Evolutionary conservation across 2,888 invertebrate genomes (phyloP).

Genomic region (Drosophila falleni): DNA sequence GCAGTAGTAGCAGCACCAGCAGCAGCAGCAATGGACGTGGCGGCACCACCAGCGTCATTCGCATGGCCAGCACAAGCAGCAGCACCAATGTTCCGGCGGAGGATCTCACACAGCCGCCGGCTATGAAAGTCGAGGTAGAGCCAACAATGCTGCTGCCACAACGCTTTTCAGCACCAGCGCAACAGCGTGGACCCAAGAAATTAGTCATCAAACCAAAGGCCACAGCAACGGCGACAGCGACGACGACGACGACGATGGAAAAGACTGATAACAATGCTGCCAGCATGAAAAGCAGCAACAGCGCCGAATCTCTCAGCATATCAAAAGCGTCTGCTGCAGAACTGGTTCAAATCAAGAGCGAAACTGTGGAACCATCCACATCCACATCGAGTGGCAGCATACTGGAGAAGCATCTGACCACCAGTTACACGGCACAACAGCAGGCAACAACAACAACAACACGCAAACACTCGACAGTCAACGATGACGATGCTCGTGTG

Average conservation of each 20-base stretch:
- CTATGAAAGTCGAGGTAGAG: conserved; percentile 72
- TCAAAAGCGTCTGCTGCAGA: conserved; percentile 54
- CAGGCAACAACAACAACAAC: too few species aligned
- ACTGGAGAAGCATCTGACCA: conserved; percentile 80
- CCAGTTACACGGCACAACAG: conserved; percentile 32
- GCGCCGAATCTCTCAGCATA: conserved; percentile 47
- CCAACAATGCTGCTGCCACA: conserved; percentile 60
- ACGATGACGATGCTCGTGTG: conserved; percentile 82
- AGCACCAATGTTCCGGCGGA: conserved; percentile 56
- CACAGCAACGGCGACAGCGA: conserved; percentile 39
- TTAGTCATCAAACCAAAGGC: conserved; percentile 85
- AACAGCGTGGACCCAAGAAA: conserved; percentile 80
- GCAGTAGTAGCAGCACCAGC: conserved; percentile 39
- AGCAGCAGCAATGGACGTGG: conserved; percentile 67
- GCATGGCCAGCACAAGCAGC: conserved; percentile 80
- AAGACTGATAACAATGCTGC: conserved; percentile 65
- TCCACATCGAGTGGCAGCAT: conserved; percentile 64
- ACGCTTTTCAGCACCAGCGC: conserved; percentile 68
- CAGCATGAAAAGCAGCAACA: conserved; percentile 45
- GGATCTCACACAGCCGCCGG: conserved; percentile 71
- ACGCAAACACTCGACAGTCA: conserved; percentile 58
- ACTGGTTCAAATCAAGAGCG: conserved; percentile 74
- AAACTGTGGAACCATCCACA: conserved; percentile 52
- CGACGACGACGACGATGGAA: conserved; percentile 58
- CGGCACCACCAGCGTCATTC: conserved; percentile 85